These are phyloP conservation scores for Lomographa bimaculata DNA, from an alignment of 2,888 invertebrate genomes.

Conservation along the genomic window DNA sequence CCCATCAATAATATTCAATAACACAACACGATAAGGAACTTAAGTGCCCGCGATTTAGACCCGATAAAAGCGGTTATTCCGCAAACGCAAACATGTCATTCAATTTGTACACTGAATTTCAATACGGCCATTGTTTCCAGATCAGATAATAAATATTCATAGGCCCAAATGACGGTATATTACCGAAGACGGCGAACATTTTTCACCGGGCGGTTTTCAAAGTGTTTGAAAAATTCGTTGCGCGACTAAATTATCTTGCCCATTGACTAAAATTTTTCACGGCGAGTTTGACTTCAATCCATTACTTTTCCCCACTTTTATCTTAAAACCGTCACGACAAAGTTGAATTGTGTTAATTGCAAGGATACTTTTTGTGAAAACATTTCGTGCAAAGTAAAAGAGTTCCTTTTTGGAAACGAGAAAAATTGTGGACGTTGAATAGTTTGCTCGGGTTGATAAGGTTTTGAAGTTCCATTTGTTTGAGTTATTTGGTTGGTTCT, in stretches of 20 bases:
- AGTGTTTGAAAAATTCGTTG: constrained; percentile 38
- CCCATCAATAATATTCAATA: constrained; percentile 25
- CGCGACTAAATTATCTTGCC: constrained; percentile 74
- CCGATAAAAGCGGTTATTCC: constrained; percentile 38
- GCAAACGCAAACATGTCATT: constrained; percentile 51
- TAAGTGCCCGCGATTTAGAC: constrained; percentile 28
- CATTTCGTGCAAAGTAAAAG: constrained; percentile 49
- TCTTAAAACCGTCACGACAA: constrained; percentile 63
- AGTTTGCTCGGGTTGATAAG: constrained; percentile 36
- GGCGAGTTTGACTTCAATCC: constrained; percentile 79
- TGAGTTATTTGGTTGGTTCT: constrained; percentile 23
- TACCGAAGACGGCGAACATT: constrained; percentile 43
- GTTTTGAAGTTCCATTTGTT: constrained; percentile 30
- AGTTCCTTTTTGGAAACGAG: constrained; percentile 41
- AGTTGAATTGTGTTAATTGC: constrained; percentile 76
- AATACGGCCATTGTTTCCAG: constrained; percentile 67
- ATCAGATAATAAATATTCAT: constrained; percentile 73
- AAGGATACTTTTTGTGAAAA: constrained; percentile 58
- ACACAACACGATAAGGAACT: constrained; percentile 17
- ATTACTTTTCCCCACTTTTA: constrained; percentile 72
- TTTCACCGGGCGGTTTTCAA: too few species aligned
- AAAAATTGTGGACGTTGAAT: constrained; percentile 40
- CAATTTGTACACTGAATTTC: constrained; percentile 51
- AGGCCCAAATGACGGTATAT: constrained; percentile 69
- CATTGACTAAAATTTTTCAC: constrained; percentile 79